These are phyloP conservation scores for Tenrec ecaudatus DNA, from an alignment of 2,113 vertebrate species.

Conservation along the genomic window DNA sequence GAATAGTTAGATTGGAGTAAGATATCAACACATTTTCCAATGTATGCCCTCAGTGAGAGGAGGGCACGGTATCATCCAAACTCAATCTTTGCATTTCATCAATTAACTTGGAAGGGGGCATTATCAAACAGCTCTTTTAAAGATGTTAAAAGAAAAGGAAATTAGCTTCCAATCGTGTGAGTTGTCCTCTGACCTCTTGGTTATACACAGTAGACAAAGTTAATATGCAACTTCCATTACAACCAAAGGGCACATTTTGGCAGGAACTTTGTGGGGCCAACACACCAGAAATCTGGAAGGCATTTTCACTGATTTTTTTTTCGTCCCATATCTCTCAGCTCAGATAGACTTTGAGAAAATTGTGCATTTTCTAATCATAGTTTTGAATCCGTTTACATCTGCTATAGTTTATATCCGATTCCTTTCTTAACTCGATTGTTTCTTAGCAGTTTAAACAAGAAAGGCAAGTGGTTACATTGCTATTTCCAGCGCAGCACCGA, in stretches of 20 bases:
- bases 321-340: neutral
- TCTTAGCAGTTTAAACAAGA: neutral
- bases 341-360: neutral
- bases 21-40: slow-evolving; percentile 4
- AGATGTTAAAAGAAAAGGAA: neutral
- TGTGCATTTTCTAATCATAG: neutral
- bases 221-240: neutral
- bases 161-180: neutral
- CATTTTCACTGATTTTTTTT: neutral
- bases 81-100: neutral
- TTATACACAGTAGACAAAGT: neutral
- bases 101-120: slow-evolving; percentile 19
- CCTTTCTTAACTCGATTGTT: neutral
- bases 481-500: neutral
- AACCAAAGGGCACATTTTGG: neutral
- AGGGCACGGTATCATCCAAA: neutral
- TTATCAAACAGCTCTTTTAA: neutral
- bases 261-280: neutral
- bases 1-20: neutral
- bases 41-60: slow-evolving; percentile 4
- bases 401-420: neutral
- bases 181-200: neutral
- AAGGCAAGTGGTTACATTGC: neutral
- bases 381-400: neutral
- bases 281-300: neutral